Evolutionary conservation across 2,113 vertebrate species (phyloP).

Genomic region (Corythoichthys intestinalis): DNA sequence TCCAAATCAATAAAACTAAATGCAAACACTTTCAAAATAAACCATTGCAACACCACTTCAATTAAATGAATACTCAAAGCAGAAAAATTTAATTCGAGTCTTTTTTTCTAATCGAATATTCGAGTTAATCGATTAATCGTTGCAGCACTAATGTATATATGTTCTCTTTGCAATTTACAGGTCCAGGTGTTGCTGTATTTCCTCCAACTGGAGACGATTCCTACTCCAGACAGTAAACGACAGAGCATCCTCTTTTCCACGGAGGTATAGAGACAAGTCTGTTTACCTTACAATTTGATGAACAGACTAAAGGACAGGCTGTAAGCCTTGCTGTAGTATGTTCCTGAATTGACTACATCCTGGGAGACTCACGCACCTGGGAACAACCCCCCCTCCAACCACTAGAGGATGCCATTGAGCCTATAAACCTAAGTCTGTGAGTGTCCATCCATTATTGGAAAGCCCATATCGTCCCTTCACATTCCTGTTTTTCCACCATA

Average conservation of each 20-base stretch:
- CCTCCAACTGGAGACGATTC: slow-evolving; percentile 94
- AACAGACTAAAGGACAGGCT: slow-evolving; percentile 41
- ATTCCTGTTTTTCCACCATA: slow-evolving; percentile 9
- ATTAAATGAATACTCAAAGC: no score
- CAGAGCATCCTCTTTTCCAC: slow-evolving; percentile 98
- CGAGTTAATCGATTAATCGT: no score
- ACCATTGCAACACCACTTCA: no score
- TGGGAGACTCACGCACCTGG: slow-evolving; percentile 16
- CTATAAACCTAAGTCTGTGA: slow-evolving; percentile 5
- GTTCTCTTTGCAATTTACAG: slow-evolving; percentile 56
- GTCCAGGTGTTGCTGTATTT: slow-evolving; percentile 98
- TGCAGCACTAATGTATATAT: no score
- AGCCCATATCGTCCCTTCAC: slow-evolving; percentile 9
- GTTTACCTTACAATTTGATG: slow-evolving; percentile 7
- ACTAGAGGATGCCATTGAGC: slow-evolving; percentile 45
- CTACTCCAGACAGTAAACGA: slow-evolving; percentile 93
- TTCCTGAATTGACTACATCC: slow-evolving; percentile 47
- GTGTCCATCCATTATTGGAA: neutral
- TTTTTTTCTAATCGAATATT: no score
- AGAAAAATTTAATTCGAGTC: no score
- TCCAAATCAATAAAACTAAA: no score
- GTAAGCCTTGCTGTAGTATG: slow-evolving; percentile 47
- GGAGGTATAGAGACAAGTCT: slow-evolving; percentile 79
- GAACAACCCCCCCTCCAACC: slow-evolving; percentile 28
- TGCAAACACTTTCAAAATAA: no score